A percentile compares a stretch with the other conserved stretches of the same genome.
phyloP scores from a whole-genome alignment of 2,113 vertebrate genomes.

The Bolborhynchus lineola region DNA sequence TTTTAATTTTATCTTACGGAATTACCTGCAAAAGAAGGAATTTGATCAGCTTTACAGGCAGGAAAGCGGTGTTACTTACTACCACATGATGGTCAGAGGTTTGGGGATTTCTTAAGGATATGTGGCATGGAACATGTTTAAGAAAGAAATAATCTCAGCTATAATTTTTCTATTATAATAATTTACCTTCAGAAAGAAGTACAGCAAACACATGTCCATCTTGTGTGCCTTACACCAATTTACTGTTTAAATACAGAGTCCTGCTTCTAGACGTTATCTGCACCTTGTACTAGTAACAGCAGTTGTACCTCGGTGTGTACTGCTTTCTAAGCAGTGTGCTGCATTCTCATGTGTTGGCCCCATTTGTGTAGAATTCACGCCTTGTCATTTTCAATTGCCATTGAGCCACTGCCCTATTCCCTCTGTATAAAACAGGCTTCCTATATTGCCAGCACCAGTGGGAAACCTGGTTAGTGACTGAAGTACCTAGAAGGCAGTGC shows the following conservation, averaged over 20 bases:
- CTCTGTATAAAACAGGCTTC: neutral
- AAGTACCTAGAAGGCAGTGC: neutral
- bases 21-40: neutral
- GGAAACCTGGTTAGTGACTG: neutral
- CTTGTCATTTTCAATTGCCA: neutral
- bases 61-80: neutral
- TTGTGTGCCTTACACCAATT: neutral
- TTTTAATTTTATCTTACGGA: neutral
- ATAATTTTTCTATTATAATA: neutral
- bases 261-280: neutral
- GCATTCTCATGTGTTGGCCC: neutral
- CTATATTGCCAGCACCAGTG: neutral
- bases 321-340: neutral
- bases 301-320: neutral
- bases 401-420: neutral
- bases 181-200: neutral
- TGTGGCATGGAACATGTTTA: neutral
- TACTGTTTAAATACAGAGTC: neutral
- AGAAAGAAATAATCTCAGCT: neutral
- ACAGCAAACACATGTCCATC: rapidly evolving
- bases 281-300: neutral
- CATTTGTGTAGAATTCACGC: neutral
- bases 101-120: neutral
- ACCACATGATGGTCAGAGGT: neutral
- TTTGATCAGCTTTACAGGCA: neutral